phyloP scores from a whole-genome alignment of 2,888 invertebrate genomes.

The Himalopsyche anomala region DNA sequence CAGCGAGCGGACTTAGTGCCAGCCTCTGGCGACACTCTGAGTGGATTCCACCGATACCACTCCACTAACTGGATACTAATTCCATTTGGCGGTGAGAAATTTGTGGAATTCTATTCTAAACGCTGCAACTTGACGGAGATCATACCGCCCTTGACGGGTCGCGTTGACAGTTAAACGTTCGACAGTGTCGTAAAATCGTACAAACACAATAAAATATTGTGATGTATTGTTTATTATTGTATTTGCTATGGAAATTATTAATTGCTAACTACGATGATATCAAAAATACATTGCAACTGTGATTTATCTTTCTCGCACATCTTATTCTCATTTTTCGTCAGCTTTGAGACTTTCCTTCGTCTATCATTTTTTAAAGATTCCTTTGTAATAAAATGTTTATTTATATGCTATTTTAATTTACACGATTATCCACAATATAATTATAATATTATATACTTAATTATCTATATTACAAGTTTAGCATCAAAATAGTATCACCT shows the following conservation, averaged over 20 bases:
- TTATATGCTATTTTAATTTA: no score
- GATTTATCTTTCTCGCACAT: no score
- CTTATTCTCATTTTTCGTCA: no score
- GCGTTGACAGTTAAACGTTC: conserved; percentile 46
- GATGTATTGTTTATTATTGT: neutral
- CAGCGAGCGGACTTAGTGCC: conserved; percentile 8
- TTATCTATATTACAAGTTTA: no score
- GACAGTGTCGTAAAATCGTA: neutral
- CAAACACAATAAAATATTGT: neutral
- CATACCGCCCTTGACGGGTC: conserved; percentile 33
- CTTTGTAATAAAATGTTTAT: no score
- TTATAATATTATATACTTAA: no score
- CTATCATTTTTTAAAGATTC: no score
- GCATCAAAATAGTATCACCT: no score
- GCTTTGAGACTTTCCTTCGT: no score
- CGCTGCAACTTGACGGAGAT: conserved; percentile 46
- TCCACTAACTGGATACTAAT: conserved; percentile 50
- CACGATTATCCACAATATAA: no score
- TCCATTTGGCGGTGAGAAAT: conserved; percentile 49
- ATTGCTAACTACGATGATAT: no score
- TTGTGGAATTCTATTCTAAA: conserved; percentile 48
- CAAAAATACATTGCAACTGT: no score
- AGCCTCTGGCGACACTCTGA: conserved; percentile 1
- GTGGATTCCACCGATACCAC: conserved; percentile 3
- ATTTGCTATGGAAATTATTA: neutral